phyloP scores from a whole-genome alignment of 2,113 vertebrate genomes.

The Ophthalmolycus amberensis region DNA sequence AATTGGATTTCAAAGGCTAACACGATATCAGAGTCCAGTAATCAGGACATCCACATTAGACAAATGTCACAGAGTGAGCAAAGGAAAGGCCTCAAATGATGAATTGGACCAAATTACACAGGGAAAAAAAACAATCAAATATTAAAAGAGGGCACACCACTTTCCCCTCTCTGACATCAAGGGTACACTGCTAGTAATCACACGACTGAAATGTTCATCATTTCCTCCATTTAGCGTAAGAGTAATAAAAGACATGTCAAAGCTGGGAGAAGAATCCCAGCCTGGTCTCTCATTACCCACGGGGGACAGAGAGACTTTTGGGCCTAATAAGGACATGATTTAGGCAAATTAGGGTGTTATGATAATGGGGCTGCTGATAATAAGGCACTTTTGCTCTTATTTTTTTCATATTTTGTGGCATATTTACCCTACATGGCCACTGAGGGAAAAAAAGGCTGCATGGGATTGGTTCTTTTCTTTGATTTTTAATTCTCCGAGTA shows the following conservation, averaged over 20 bases:
- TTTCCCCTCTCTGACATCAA: constrained; percentile 81
- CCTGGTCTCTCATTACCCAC: constrained; percentile 80
- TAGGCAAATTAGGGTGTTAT: constrained; percentile 82
- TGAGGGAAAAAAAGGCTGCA: constrained; percentile 40
- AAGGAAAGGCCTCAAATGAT: constrained; percentile 83
- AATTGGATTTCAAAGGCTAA: constrained; percentile 81
- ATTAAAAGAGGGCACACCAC: constrained; percentile 85
- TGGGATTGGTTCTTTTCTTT: constrained; percentile 70
- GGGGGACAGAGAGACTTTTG: constrained; percentile 72
- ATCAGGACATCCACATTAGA: constrained; percentile 78
- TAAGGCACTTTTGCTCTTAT: constrained; percentile 78
- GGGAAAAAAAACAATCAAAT: constrained; percentile 82
- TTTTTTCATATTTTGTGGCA: constrained; percentile 78
- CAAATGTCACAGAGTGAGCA: constrained; percentile 77
- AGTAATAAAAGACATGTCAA: constrained; percentile 85
- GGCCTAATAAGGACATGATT: constrained; percentile 80
- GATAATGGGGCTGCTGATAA: constrained; percentile 81
- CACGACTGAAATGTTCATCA: constrained; percentile 80
- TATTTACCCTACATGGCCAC: constrained; percentile 71
- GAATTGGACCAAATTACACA: constrained; percentile 86
- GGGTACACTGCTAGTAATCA: constrained; percentile 78
- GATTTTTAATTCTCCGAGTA: constrained; percentile 72
- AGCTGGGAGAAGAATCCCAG: constrained; percentile 62
- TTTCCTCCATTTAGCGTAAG: constrained; percentile 87
- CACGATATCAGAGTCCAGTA: constrained; percentile 75